phyloP scores from a whole-genome alignment of 1,140 invertebrate genomes.

The Sesamia nonagrioides region DNA sequence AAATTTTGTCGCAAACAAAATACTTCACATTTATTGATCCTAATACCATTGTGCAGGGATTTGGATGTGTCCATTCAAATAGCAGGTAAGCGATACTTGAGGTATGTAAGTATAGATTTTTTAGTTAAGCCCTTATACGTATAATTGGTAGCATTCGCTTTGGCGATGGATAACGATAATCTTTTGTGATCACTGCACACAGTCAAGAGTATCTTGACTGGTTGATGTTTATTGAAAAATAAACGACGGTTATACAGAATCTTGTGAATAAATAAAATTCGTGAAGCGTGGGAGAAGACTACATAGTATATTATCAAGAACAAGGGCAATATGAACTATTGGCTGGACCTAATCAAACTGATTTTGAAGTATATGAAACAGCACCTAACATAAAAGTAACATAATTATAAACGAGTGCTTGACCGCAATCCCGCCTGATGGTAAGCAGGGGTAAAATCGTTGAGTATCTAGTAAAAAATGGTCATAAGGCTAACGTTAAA shows the following conservation, averaged over 20 bases:
- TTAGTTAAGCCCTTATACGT: constrained; percentile 59
- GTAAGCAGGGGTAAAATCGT: too few species aligned
- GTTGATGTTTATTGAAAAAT: constrained; percentile 22
- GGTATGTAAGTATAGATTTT: constrained; percentile 56
- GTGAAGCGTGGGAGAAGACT: background rate
- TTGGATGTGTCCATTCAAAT: constrained; percentile 65
- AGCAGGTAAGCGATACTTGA: constrained; percentile 73
- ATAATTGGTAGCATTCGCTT: constrained; percentile 73
- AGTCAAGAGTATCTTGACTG: constrained; percentile 43
- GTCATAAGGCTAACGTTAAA: too few species aligned
- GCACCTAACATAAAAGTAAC: too few species aligned
- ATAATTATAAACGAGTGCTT: too few species aligned
- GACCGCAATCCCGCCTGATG: too few species aligned
- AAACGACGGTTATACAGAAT: constrained; percentile 4
- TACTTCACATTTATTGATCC: constrained; percentile 64
- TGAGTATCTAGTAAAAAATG: too few species aligned
- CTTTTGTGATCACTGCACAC: constrained; percentile 60
- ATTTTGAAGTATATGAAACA: too few species aligned
- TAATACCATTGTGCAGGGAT: constrained; percentile 72
- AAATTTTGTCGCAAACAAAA: constrained; percentile 72
- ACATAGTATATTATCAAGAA: background rate
- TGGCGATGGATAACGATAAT: constrained; percentile 67
- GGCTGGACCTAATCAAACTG: background rate
- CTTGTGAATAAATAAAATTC: constrained; percentile 3
- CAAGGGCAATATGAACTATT: background rate